Percentiles rank a stretch among this genome's conserved stretches.
Conservation (phyloP, 2,113 vertebrate species). For the Thunnus maccoyii region DNA sequence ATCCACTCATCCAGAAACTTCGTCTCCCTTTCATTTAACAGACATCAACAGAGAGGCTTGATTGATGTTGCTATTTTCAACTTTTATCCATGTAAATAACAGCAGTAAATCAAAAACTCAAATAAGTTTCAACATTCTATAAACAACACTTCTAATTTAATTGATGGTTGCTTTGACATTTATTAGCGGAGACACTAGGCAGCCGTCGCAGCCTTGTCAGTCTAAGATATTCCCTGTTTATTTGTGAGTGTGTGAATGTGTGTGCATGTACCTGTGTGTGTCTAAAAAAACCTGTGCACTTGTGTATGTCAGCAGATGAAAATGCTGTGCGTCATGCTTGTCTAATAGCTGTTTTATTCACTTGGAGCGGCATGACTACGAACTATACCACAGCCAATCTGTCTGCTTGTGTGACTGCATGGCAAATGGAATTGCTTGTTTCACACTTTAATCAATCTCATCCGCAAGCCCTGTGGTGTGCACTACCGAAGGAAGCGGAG, state of each 20-base stretch:
- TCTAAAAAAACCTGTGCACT: background rate
- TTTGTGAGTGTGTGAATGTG: slow-evolving; percentile 18
- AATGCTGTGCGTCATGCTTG: slow-evolving; percentile 50
- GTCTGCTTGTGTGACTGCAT: slow-evolving; percentile 61
- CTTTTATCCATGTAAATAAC: slow-evolving; percentile 24
- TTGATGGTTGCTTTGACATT: slow-evolving; percentile 37
- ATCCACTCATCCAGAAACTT: background rate
- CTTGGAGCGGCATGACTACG: slow-evolving; percentile 49
- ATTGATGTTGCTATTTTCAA: background rate
- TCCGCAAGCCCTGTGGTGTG: slow-evolving; percentile 56
- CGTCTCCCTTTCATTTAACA: slow-evolving; percentile 8
- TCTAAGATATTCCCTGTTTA: slow-evolving; percentile 1
- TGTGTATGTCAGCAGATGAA: slow-evolving; percentile 45
- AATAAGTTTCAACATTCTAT: slow-evolving; percentile 26
- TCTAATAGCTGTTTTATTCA: slow-evolving; percentile 73
- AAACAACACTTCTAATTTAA: slow-evolving; percentile 31
- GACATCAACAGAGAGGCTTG: background rate
- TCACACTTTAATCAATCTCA: slow-evolving; percentile 75
- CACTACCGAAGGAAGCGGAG: slow-evolving; percentile 43
- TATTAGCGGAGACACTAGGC: slow-evolving; percentile 41
- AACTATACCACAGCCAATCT: slow-evolving; percentile 59
- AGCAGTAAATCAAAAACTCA: slow-evolving; percentile 13
- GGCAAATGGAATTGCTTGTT: slow-evolving; percentile 66
- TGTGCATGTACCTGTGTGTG: slow-evolving; percentile 23
- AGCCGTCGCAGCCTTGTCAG: slow-evolving; percentile 2